A percentile compares a stretch with the other conserved stretches of the same genome.
These are phyloP conservation scores for Oryctolagus cuniculus DNA, from an alignment of 2,113 vertebrate genomes.

Conservation along the genomic window mOryCun1.1 NC_091450.1:24199001-24199500, in stretches of 20 bases:
- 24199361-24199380: slow-evolving; percentile 45
- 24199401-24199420: background rate
- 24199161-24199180: slow-evolving; percentile 82
- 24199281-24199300: slow-evolving; percentile 58
- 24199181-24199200: slow-evolving; percentile 74
- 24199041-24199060: slow-evolving; percentile 56
- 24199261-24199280: background rate
- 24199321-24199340: slow-evolving; percentile 52
- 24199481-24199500: background rate
- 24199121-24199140: slow-evolving; percentile 64
- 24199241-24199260: slow-evolving; percentile 65
- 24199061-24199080: slow-evolving; percentile 37
- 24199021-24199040: background rate
- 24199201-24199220: slow-evolving; percentile 80
- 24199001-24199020: slow-evolving; percentile 55
- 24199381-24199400: slow-evolving; percentile 56
- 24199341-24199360: slow-evolving; percentile 58
- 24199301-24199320: slow-evolving; percentile 55
- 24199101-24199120: slow-evolving; percentile 66
- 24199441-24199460: slow-evolving; percentile 40
- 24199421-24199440: background rate
- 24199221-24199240: slow-evolving; percentile 66
- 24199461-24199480: background rate
- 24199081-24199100: slow-evolving; percentile 35
- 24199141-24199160: slow-evolving; percentile 68